phyloP scores from a whole-genome alignment of 2,888 invertebrate genomes.

The Heliconius charithonia region DNA sequence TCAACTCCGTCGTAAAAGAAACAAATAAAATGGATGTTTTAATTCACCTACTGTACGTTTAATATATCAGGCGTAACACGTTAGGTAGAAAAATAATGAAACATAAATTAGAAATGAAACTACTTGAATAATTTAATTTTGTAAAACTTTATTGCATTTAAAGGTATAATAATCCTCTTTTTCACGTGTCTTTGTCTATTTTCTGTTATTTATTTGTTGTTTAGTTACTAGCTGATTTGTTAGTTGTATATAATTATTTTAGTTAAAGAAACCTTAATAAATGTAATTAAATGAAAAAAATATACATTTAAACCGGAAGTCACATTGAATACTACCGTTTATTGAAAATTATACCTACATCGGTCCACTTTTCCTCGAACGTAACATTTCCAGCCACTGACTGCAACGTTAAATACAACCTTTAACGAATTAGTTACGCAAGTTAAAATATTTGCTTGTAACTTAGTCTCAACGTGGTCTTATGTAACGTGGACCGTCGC shows the following conservation, averaged over 20 bases:
- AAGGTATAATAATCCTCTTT: background rate
- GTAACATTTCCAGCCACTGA: slow-evolving; percentile 7
- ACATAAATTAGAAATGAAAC: background rate
- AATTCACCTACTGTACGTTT: no score
- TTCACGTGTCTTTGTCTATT: background rate
- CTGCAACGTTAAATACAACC: slow-evolving; percentile 37
- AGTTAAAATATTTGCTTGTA: slow-evolving; percentile 35
- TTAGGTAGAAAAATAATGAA: background rate
- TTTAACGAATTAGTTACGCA: slow-evolving; percentile 42
- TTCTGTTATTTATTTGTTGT: background rate
- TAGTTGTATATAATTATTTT: no score
- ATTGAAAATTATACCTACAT: slow-evolving; percentile 22
- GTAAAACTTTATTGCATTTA: background rate
- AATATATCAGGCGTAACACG: no score
- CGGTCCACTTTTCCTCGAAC: slow-evolving; percentile 42
- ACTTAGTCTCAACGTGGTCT: slow-evolving; percentile 39
- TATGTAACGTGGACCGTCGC: slow-evolving; percentile 45
- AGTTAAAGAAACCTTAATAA: no score
- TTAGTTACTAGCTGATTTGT: background rate
- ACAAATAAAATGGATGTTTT: background rate
- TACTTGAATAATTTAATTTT: background rate
- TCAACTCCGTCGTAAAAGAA: background rate
- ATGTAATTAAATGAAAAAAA: no score
- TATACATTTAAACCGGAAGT: background rate
- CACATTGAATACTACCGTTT: background rate